Evolutionary conservation across 2,113 vertebrate species (phyloP), one percentile per base, ranked within the genome.

Genomic region (Eulemur macaco): DNA sequence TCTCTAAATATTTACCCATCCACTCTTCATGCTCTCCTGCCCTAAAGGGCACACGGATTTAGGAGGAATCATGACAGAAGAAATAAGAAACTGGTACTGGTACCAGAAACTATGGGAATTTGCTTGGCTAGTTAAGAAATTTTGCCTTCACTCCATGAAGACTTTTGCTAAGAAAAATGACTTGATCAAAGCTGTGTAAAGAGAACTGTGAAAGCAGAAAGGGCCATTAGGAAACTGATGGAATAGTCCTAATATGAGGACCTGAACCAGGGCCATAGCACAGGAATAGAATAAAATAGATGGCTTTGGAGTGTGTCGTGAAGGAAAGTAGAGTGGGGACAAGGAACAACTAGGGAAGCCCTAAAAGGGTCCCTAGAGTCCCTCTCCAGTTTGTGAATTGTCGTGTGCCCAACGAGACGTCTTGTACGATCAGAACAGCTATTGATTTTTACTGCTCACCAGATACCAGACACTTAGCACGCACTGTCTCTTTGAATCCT

Each of bases 81-180:
- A 94, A 94, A 80, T 52, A 87, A 74, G 56, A 89, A 69, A 85
- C 34, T 6, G 6, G 47, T 54, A 3, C n/a, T 31, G 31, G 31
- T 54, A 60, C 58, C 58, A 89, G 64, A 91, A 88, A 77, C 71
- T 45, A 47, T 1, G 77, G 78, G 31, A 68, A 88, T 93, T 74
- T 63, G 69, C 29, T 80, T 88, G 92, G 23, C 71, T 91, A 90
- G 66, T 39, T 64, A 87, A 69, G 34, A 91, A 93, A 39, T 88
- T 54, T 63, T 76, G 37, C 80, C 42, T 88, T 83, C 64, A 89
- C 31, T 83, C 50, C 56, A 8, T n/a, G 56, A 78, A 84, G 60
- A 63, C 73, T 82, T 96, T 96, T 94, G 20, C 58, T 91, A 39
- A 50, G 68, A 87, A 68, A 5, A 50, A 86, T 80, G 29, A n/a